phyloP scores from a whole-genome alignment of 1,140 invertebrate species.

The Tetramorium simillimum region DNA sequence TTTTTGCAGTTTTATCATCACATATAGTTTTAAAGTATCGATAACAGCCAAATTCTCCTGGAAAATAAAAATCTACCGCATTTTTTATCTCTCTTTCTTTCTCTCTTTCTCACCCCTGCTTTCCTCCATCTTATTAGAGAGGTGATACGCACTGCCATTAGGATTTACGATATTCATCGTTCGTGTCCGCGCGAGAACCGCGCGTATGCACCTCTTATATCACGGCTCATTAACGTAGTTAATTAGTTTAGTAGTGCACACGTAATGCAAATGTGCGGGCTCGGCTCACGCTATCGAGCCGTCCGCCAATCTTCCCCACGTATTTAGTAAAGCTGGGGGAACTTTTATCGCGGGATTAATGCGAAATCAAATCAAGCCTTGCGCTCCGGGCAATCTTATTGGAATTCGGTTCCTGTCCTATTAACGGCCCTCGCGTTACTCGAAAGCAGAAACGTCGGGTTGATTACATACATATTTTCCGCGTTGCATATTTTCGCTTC shows the following conservation, averaged over 20 bases:
- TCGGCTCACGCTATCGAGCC: slow-evolving; percentile 43
- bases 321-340: neutral
- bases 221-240: slow-evolving; percentile 67
- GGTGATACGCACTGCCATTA: neutral
- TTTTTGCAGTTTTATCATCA: neutral
- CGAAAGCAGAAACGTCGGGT: neutral
- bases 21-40: neutral
- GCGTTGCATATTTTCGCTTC: neutral
- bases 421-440: slow-evolving; percentile 27
- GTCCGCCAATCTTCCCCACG: slow-evolving; percentile 44
- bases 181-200: slow-evolving; percentile 11
- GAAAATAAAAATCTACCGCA: slow-evolving; percentile 20
- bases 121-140: slow-evolving; percentile 18
- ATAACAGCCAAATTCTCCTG: neutral
- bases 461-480: slow-evolving; percentile 1
- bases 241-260: slow-evolving; percentile 68
- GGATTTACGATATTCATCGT: slow-evolving; percentile 48
- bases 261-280: slow-evolving; percentile 49
- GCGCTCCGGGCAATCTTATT: neutral
- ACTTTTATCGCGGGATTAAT: slow-evolving; percentile 13
- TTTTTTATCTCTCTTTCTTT: neutral
- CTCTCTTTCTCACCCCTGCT: neutral
- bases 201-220: slow-evolving; percentile 62
- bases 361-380: slow-evolving; percentile 10
- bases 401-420: neutral